Conservation (phyloP, 2,113 vertebrate genomes). For the Takifugu flavidus region DNA sequence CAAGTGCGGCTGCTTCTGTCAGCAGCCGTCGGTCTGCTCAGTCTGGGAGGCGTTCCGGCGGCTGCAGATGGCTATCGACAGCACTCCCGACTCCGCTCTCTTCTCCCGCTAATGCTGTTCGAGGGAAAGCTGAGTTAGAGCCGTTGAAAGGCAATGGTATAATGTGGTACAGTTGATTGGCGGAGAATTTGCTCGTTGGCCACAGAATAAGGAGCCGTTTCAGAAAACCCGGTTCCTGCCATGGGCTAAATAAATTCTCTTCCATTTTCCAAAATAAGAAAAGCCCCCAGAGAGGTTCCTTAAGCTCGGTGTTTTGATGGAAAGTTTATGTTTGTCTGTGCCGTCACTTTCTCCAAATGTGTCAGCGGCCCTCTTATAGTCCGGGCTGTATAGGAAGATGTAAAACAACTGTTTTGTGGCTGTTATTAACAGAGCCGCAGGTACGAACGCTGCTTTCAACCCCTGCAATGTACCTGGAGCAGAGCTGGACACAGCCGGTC, state of each 20-base stretch:
- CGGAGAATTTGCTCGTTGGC: not conserved
- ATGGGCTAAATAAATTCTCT: not conserved
- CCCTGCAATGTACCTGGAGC: too few relatives aligned
- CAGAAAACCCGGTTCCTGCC: not conserved
- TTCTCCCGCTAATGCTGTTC: conserved; percentile 3
- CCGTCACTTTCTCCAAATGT: conserved; percentile 1
- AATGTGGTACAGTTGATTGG: conserved; percentile 4
- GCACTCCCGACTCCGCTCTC: conserved; percentile 15
- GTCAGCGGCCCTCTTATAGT: not conserved
- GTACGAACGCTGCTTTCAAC: not conserved
- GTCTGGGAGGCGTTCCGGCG: not conserved
- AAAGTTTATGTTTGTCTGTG: conserved; percentile 3
- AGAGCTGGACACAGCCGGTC: not conserved
- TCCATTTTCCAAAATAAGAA: conserved; percentile 3
- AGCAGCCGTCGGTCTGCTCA: conserved; percentile 11
- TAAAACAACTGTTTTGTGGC: not conserved
- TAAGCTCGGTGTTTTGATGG: not conserved
- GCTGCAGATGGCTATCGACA: conserved; percentile 11
- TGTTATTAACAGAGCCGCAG: not conserved
- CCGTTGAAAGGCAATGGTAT: conserved; percentile 12
- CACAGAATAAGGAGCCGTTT: not conserved
- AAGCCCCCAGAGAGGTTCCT: not conserved
- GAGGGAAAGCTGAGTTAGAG: conserved; percentile 10
- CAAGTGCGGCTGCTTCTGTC: conserved; percentile 24
- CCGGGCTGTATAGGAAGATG: not conserved